These are phyloP conservation scores for Flabesymbios commensalis DNA, from an alignment of 2,888 invertebrate genomes.

Conservation along the genomic window DNA sequence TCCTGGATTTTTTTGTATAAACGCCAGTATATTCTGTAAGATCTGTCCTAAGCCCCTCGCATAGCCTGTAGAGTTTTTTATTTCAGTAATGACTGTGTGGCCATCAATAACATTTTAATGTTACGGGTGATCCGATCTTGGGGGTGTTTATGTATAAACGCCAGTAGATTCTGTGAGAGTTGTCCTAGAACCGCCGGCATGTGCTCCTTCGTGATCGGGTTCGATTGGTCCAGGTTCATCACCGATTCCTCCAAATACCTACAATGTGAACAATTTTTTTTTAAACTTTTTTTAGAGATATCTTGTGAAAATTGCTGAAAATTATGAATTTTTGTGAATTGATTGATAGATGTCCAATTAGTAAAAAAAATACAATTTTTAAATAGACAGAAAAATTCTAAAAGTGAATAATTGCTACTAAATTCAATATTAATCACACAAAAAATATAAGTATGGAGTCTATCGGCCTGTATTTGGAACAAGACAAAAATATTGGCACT, in stretches of 20 bases:
- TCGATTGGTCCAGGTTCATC: constrained; percentile 76
- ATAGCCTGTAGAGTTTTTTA: no score
- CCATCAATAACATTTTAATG: neutral
- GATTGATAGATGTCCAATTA: neutral
- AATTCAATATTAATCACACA: no score
- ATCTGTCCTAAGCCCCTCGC: constrained; percentile 77
- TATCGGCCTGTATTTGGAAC: no score
- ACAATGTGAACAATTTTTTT: no score
- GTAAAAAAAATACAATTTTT: neutral
- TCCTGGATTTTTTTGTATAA: no score
- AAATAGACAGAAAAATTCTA: no score
- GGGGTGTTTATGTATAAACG: constrained; percentile 69
- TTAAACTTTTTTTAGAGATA: neutral
- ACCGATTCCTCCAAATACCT: constrained; percentile 88
- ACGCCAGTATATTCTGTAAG: no score
- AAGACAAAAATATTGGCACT: no score
- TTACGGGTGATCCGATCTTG: neutral
- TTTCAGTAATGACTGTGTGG: neutral
- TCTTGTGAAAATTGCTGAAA: neutral
- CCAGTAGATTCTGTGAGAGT: constrained; percentile 74
- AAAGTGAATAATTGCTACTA: no score
- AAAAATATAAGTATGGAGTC: no score
- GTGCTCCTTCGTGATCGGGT: constrained; percentile 81
- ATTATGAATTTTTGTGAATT: neutral
- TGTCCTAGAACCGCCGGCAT: constrained; percentile 78